These are phyloP conservation scores for Gallinago jamesoni DNA, from an alignment of 2,113 vertebrate genomes.

Conservation along the genomic window DNA sequence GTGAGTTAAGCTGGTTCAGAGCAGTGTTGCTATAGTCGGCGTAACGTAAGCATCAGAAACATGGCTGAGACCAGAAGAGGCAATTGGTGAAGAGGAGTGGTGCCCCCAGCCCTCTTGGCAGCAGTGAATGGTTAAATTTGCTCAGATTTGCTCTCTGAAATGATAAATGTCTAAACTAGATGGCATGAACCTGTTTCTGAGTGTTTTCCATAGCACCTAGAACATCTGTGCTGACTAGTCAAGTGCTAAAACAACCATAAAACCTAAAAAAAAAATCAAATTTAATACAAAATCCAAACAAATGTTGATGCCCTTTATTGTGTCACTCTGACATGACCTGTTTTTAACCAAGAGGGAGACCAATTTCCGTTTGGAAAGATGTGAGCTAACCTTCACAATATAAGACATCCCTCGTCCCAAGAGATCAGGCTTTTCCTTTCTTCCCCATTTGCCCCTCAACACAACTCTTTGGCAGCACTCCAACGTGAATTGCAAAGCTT, in stretches of 20 bases:
- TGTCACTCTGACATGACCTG: not conserved
- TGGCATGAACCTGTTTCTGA: rapidly evolving
- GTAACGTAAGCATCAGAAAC: not conserved
- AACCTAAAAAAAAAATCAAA: not conserved
- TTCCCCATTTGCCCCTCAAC: not conserved
- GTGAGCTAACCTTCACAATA: not conserved
- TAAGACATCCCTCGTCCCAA: not conserved
- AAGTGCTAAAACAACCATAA: not conserved
- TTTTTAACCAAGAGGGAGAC: not conserved
- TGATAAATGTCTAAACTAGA: not conserved
- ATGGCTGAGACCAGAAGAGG: not conserved
- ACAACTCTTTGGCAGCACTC: not conserved
- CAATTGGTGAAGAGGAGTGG: not conserved
- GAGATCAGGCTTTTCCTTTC: not conserved
- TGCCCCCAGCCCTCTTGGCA: not conserved
- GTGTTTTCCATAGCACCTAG: not conserved
- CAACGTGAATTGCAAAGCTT: not conserved
- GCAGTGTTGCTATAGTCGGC: not conserved
- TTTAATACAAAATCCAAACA: not conserved
- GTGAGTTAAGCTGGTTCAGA: not conserved
- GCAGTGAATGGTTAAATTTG: not conserved
- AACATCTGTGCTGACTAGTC: not conserved
- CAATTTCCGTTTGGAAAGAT: not conserved
- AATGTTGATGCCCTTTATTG: not conserved
- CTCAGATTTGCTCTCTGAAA: not conserved